Evolutionary conservation across 1,140 invertebrate genomes (phyloP).

Genomic region (Calliphora vicina): DNA sequence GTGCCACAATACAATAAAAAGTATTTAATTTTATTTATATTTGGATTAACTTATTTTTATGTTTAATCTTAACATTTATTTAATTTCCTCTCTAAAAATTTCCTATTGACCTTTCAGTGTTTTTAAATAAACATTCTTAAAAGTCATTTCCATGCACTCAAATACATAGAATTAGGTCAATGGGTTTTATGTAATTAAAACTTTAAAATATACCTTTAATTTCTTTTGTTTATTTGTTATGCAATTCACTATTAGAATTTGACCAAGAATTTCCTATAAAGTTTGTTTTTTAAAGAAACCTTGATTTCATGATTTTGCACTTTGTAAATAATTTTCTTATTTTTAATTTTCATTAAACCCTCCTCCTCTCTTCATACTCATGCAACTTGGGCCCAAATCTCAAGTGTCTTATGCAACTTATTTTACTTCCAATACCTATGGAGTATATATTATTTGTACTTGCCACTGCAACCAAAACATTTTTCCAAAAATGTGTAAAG

Average conservation of each 20-base stretch:
- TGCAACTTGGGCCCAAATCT: neutral
- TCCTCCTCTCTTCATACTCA: neutral
- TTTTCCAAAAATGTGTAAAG: neutral
- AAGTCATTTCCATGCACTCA: neutral
- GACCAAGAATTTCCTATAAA: neutral
- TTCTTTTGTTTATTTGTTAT: neutral
- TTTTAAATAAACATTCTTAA: neutral
- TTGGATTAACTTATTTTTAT: too few species aligned
- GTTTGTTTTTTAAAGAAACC: too few species aligned
- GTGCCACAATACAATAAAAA: too few species aligned
- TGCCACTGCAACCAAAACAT: neutral
- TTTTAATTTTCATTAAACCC: neutral
- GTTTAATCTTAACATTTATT: too few species aligned
- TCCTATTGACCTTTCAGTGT: neutral
- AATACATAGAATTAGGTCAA: constrained; percentile 1
- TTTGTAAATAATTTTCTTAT: neutral
- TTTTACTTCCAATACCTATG: too few species aligned
- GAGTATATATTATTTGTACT: neutral
- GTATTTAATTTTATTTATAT: too few species aligned
- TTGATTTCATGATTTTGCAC: neutral
- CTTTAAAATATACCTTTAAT: neutral
- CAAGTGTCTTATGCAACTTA: constrained; percentile 25
- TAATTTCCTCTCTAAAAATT: too few species aligned
- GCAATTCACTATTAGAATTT: constrained; percentile 22
- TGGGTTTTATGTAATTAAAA: neutral